A percentile compares a stretch with the other conserved stretches of the same genome.
These are phyloP conservation scores for Anodontia alba DNA, from an alignment of 2,888 invertebrate species.

Conservation along the genomic window DNA sequence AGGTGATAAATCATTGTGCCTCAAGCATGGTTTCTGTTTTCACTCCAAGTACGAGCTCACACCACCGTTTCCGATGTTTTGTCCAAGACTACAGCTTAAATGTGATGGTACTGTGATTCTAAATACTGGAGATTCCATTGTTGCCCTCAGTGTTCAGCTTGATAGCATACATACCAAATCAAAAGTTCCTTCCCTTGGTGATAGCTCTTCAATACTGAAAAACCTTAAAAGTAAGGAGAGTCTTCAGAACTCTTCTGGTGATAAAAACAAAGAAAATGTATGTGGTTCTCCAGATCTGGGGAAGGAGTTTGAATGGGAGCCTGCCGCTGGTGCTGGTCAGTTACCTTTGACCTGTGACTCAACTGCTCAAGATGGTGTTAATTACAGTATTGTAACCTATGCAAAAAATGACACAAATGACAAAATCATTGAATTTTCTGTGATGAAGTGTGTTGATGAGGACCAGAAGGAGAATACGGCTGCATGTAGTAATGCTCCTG, in stretches of 20 bases:
- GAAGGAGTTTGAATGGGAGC: slow-evolving; percentile 57
- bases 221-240: slow-evolving; percentile 41
- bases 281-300: slow-evolving; percentile 56
- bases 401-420: slow-evolving; percentile 34
- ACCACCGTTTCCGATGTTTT: slow-evolving; percentile 83
- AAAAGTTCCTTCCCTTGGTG: slow-evolving; percentile 38
- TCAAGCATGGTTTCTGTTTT: slow-evolving; percentile 95
- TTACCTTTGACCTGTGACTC: slow-evolving; percentile 40
- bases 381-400: slow-evolving; percentile 11
- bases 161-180: slow-evolving; percentile 38
- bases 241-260: slow-evolving; percentile 25
- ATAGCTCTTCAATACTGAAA: slow-evolving; percentile 44
- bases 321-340: slow-evolving; percentile 30
- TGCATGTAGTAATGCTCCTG: slow-evolving; percentile 10
- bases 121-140: slow-evolving; percentile 93
- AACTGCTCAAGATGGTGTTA: slow-evolving; percentile 23
- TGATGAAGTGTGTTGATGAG: slow-evolving; percentile 36
- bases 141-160: slow-evolving; percentile 89
- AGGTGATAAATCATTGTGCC: slow-evolving; percentile 86
- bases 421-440: slow-evolving; percentile 1
- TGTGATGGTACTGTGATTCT: slow-evolving; percentile 89
- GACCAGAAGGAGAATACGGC: slow-evolving; percentile 60
- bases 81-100: slow-evolving; percentile 84
- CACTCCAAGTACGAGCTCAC: slow-evolving; percentile 96
- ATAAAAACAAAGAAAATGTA: slow-evolving; percentile 52